Evolutionary conservation across 2,888 invertebrate genomes (phyloP).

Genomic region (Helobdella robusta): DNA sequence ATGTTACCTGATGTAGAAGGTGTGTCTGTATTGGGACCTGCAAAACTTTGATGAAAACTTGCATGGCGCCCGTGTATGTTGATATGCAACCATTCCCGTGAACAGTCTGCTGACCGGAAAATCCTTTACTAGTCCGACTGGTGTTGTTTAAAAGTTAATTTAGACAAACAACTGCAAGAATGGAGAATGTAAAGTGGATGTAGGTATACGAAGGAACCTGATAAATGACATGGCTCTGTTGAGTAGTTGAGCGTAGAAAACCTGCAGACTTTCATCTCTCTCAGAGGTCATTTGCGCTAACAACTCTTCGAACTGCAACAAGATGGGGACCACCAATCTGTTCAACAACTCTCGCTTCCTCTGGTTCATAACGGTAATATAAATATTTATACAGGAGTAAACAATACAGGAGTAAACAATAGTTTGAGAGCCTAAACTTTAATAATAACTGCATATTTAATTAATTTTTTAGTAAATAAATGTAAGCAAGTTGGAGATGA

Average conservation of each 20-base stretch:
- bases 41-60: slow-evolving; percentile 53
- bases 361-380: slow-evolving; percentile 39
- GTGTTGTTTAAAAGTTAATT: slow-evolving; percentile 18
- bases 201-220: too few species aligned
- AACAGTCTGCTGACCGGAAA: slow-evolving; percentile 54
- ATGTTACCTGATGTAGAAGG: slow-evolving; percentile 37
- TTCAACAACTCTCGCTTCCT: slow-evolving; percentile 51
- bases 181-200: too few species aligned
- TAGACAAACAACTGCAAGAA: too few species aligned
- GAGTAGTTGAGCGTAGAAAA: slow-evolving; percentile 48
- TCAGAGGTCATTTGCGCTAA: slow-evolving; percentile 46
- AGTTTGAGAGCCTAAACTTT: too few species aligned
- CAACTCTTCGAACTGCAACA: slow-evolving; percentile 49
- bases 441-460: too few species aligned
- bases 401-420: too few species aligned
- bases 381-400: too few species aligned
- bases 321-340: slow-evolving; percentile 51
- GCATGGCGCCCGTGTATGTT: slow-evolving; percentile 52
- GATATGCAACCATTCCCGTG: slow-evolving; percentile 52
- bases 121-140: slow-evolving; percentile 56
- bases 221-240: slow-evolving; percentile 54
- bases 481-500: not conserved
- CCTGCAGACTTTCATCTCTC: slow-evolving; percentile 43
- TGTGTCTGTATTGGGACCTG: slow-evolving; percentile 45
- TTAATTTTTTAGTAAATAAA: too few species aligned